A percentile compares a stretch with the other conserved stretches of the same genome.
phyloP scores from a whole-genome alignment of 1,140 invertebrate species.

The Hermetia illucens region DNA sequence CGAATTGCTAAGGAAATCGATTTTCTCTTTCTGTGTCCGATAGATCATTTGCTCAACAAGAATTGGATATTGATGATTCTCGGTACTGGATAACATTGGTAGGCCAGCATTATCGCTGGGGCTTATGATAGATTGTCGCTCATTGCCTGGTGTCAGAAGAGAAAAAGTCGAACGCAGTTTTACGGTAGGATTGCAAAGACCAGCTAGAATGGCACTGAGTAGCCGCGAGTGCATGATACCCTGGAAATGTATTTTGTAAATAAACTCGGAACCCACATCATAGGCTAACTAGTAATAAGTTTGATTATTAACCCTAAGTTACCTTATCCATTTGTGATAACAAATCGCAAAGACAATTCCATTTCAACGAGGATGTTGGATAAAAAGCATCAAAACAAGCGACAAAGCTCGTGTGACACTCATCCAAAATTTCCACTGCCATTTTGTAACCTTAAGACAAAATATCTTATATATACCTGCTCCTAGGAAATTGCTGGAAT shows the following conservation, averaged over 20 bases:
- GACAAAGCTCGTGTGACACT: constrained; percentile 82
- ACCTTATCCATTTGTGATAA: constrained; percentile 66
- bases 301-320: constrained; percentile 13
- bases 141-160: constrained; percentile 34
- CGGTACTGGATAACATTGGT: constrained; percentile 53
- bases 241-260: constrained; percentile 1
- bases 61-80: constrained; percentile 61
- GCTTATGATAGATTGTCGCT: constrained; percentile 40
- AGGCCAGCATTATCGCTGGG: constrained; percentile 54
- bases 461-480: constrained; percentile 7
- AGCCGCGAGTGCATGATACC: constrained; percentile 40
- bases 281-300: neutral
- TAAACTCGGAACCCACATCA: neutral
- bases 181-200: constrained; percentile 63
- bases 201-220: constrained; percentile 65
- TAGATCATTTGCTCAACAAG: constrained; percentile 71
- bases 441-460: constrained; percentile 36
- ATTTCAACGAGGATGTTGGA: constrained; percentile 83
- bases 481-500: no score
- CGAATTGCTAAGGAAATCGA: constrained; percentile 29
- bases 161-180: constrained; percentile 67
- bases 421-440: constrained; percentile 61
- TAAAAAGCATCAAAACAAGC: constrained; percentile 92
- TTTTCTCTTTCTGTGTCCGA: constrained; percentile 48
- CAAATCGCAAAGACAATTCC: constrained; percentile 80